Base-by-base conservation (phyloP, 2,113 vertebrate genomes). In the Numenius arquata region DNA sequence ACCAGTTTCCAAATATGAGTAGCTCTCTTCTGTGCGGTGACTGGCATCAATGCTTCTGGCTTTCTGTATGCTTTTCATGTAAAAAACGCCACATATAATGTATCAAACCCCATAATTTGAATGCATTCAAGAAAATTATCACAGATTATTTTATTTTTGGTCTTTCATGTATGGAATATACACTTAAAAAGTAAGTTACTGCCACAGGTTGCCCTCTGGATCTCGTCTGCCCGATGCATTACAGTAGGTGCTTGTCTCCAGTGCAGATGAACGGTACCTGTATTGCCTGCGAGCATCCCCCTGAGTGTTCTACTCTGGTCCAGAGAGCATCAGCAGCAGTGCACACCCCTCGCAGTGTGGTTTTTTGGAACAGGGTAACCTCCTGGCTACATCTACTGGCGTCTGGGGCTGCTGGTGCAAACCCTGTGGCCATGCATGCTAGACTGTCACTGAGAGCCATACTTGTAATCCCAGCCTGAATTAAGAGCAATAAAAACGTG, bases 241-340 rank as follows among this genome's bases (percentile, higher is more conserved):
- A 8, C 2, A 58, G 34, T 11, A 61, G 15, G 4, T 75, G 27
- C 9, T 40, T 76, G 30, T 30, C 52, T 47, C 19, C 12, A 32
- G 7, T 0, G 0, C 11, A 40, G 45, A 27, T 32, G 43, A 83
- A 47, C 4, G 5, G 15, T 2, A 12, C 17, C 21, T 58, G 21
- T 30, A 18, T 45, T 2, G 2, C 53, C 20, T 61, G 81, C 20
- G 36, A 56, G 22, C 61, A 55, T 26, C 40, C 41, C 40, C 32
- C 11, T 6, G 14, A 27, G 29, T 38, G n/a, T 25, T 92, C 66
- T 92, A 7, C 16, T 25, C 53, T 41, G 45, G 12, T 80, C 41
- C 61, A 38, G 72, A 38, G 67, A 50, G 22, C 17, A 62, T 43
- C 58, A 13, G 1, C 6, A 52, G 13, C 1, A 3, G 43, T 40